Conservation (phyloP, 2,888 invertebrate genomes). For the Arge pagana region DNA sequence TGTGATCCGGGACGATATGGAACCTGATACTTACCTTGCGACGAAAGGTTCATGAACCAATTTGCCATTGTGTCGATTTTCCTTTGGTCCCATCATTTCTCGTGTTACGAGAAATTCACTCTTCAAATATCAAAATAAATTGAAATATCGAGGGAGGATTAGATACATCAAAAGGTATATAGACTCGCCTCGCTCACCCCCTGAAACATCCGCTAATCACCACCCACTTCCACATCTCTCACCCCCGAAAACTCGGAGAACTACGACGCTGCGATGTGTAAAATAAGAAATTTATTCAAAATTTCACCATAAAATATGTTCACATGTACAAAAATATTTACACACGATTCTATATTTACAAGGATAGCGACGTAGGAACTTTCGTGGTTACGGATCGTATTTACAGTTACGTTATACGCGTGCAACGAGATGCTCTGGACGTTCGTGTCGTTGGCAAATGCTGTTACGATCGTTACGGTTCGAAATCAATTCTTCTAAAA, state of each 20-base stretch:
- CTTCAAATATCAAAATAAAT: too few relatives aligned
- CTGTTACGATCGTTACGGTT: background rate
- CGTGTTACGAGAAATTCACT: too few relatives aligned
- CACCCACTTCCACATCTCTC: too few relatives aligned
- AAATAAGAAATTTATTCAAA: too few relatives aligned
- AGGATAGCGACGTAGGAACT: constrained; percentile 33
- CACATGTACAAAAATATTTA: constrained; percentile 41
- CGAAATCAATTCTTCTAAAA: background rate
- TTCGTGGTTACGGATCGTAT: constrained; percentile 27
- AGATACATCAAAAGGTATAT: too few relatives aligned
- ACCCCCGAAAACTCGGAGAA: too few relatives aligned
- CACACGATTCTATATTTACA: constrained; percentile 33
- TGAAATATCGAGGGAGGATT: too few relatives aligned
- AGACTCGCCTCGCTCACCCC: too few relatives aligned
- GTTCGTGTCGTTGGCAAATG: background rate
- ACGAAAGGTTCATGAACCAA: constrained; percentile 41
- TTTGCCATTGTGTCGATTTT: constrained; percentile 50
- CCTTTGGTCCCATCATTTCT: constrained; percentile 13
- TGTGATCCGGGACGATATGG: constrained; percentile 30
- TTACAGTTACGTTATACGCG: background rate
- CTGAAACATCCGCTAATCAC: too few relatives aligned
- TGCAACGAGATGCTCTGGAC: background rate
- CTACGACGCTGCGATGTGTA: too few relatives aligned
- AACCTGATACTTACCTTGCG: constrained; percentile 43
- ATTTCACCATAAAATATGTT: constrained; percentile 26